Base-by-base conservation (phyloP, 1,140 invertebrate species). In the Akabosia matsudoensis region DNA sequence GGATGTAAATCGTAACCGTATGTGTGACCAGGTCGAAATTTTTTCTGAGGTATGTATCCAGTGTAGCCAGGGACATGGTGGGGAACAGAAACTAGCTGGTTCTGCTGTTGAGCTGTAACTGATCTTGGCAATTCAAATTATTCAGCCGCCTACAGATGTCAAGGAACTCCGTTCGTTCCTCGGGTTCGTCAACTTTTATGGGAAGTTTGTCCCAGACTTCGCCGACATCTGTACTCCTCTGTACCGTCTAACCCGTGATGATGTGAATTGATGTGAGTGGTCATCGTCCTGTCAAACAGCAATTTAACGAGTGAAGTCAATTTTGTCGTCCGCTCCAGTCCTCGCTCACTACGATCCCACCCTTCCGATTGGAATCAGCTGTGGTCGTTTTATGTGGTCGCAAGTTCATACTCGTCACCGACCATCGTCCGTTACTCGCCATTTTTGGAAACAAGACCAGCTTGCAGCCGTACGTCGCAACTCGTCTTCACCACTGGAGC, bases 331-430 rank as follows among this genome's bases (percentile, higher is more conserved):
- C 45, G 45, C 45, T n/a, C 45, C 45, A 10, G n/a, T 51, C 45
- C 45, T 51, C 45, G 45, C 45, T 51, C 45, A 51, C 10, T 51
- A 51, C 45, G 45, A 51, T 51, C n/a, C 45, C n/a, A n/a, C 45
- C 10, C 45, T 51, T n/a, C 45, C 45, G 10, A n/a, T 51, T 51
- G 45, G n/a, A 51, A 51, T 51, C 45, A 84, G 82, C 77, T 87
- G 83, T 77, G 85, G 85, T 14, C 76, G 82, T 4, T 82, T n/a
- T n/a, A n/a, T n/a, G n/a, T n/a, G n/a, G n/a, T n/a, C n/a, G n/a
- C n/a, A n/a, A n/a, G 33, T 86, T 88, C 73, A 80, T 77, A 1
- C 79, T 87, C 24, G 37, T 83, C 26, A 87, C 86, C 7, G 87
- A 88, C 78, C 85, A 88, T 76, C 82, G 85, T 74, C 85, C 87